These are phyloP conservation scores for Mesocricetus auratus DNA, from an alignment of 2,113 vertebrate genomes.

Conservation along the genomic window DNA sequence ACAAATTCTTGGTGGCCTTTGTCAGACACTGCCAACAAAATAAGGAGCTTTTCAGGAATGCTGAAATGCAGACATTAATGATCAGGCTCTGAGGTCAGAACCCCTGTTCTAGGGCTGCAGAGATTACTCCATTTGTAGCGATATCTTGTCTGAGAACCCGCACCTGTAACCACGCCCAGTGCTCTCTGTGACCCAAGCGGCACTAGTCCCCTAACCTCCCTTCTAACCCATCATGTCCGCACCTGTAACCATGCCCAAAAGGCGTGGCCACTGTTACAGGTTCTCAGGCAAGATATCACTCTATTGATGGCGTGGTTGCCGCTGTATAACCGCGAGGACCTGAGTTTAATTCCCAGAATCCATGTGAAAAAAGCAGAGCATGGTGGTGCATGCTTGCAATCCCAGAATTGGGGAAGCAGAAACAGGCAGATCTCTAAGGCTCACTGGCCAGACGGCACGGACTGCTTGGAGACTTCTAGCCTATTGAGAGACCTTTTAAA, in stretches of 20 bases:
- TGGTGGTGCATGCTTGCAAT: background rate
- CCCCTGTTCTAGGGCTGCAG: too few relatives aligned
- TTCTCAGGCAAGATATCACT: background rate
- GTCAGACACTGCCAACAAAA: background rate
- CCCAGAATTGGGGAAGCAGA: background rate
- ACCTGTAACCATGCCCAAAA: too few relatives aligned
- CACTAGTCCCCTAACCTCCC: too few relatives aligned
- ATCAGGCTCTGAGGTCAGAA: background rate
- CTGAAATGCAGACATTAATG: background rate
- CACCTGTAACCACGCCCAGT: too few relatives aligned
- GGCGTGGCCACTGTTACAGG: too few relatives aligned
- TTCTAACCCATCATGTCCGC: too few relatives aligned
- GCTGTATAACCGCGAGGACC: background rate
- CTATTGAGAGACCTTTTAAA: background rate
- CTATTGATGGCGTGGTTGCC: background rate
- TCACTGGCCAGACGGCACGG: background rate
- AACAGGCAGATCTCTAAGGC: background rate
- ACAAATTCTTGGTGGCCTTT: background rate
- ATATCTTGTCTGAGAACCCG: too few relatives aligned
- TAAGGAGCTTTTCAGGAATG: background rate
- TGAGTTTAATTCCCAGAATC: background rate
- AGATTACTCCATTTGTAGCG: too few relatives aligned
- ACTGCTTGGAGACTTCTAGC: background rate
- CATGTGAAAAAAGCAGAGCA: background rate
- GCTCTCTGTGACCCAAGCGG: too few relatives aligned